Percentiles rank a stretch among this genome's conserved stretches.
Evolutionary conservation across 1,140 invertebrate genomes (phyloP).

Genomic region (Meloidogyne exigua): DNA sequence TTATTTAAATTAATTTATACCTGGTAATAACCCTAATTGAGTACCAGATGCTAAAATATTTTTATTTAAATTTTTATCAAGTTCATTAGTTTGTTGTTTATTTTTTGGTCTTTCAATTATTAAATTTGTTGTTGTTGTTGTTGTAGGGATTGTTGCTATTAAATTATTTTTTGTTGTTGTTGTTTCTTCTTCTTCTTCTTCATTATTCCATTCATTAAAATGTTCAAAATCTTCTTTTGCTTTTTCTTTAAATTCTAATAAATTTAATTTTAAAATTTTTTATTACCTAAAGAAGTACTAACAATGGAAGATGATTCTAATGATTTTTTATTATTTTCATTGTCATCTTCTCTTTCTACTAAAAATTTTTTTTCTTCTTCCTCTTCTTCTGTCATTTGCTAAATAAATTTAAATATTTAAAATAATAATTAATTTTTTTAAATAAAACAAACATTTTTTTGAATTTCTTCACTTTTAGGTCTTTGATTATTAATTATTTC

Average conservation of each 20-base stretch:
- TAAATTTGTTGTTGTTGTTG: not conserved
- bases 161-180: not conserved
- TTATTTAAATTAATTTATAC: conserved; percentile 17
- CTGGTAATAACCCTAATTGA: not conserved
- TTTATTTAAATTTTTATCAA: not conserved
- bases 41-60: conserved; percentile 1
- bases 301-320: no score
- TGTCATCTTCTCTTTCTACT: not conserved
- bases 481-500: not conserved
- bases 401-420: not conserved
- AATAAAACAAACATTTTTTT: conserved; percentile 10
- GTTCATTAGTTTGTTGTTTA: not conserved
- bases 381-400: not conserved
- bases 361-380: conserved; percentile 9
- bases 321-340: conserved; percentile 1
- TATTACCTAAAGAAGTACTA: no score
- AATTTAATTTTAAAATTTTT: not conserved
- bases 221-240: not conserved
- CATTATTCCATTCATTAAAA: not conserved
- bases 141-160: not conserved
- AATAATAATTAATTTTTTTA: not conserved
- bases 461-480: conserved; percentile 26
- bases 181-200: not conserved
- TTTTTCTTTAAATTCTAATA: not conserved
- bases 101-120: conserved; percentile 8